Base-by-base conservation (phyloP, 2,113 vertebrate species). In the Archilochus colubris region DNA sequence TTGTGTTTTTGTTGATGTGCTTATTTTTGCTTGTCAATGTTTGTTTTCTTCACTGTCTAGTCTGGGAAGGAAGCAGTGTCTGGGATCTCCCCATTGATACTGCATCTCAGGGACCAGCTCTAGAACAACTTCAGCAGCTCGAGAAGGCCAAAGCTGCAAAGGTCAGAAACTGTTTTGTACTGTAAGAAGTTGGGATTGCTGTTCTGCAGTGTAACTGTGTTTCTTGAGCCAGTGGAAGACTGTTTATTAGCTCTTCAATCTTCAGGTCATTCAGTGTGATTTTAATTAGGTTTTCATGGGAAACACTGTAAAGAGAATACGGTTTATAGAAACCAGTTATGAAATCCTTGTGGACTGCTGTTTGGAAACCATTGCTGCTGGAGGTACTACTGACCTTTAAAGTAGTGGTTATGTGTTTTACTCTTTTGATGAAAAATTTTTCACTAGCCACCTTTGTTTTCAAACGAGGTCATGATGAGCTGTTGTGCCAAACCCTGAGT, bases 41-140 rank as follows among this genome's bases (percentile, higher is more conserved):
- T 96, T 93, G 59, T 91, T 94, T 83, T 91, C 30, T 96, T 92
- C 61, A 16, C 64, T 85, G 69, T 94, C 89, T 77, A 99, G 99
- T 98, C 48, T 99, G 99, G 99, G 99, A 99, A 97, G 98, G 99
- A 92, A 98, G 98, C 97, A 99, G 99, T 73, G 99, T 99, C 43
- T 99, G 99, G 99, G 99, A 99, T 97, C 98, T 99, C 95, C 99
- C 99, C 33, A 98, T 99, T 77, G 99, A 99, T 93, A 98, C 98
- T 57, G 86, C 99, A 78, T 93, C 98, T 93, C 98, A 99, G 94
- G 98, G 98, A 94, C 98, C 99, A 92, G 98, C 99, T 94, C 98
- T 99, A 66, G 99, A 99, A 79, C 99, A 99, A 96, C 98, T 99
- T 95, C 99, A 99, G 92, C 99, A 99, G 97, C 97, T 99, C 63